A percentile compares a stretch with the other conserved stretches of the same genome.
phyloP scores from a whole-genome alignment of 1,140 invertebrate species.

The Coptotermes formosanus region DNA sequence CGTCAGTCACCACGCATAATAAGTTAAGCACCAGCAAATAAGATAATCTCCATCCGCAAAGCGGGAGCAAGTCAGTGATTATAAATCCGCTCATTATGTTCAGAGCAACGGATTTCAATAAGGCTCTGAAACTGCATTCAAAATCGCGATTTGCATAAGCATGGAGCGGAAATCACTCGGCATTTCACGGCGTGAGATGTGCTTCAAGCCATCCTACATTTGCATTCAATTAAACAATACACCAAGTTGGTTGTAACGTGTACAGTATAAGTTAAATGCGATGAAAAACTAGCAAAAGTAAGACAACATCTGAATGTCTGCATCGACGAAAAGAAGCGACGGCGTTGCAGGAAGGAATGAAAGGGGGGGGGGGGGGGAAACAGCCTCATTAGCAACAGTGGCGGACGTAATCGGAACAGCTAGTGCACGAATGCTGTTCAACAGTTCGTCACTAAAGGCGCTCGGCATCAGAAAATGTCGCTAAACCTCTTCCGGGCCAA shows the following conservation, averaged over 20 bases:
- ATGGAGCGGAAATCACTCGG: neutral
- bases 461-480: too few species aligned
- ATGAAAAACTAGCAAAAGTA: neutral
- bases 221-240: constrained; percentile 17
- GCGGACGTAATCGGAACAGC: too few species aligned
- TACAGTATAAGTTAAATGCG: neutral
- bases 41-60: neutral
- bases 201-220: neutral
- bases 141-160: neutral
- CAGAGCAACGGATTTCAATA: neutral
- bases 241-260: neutral
- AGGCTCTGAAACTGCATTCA: neutral
- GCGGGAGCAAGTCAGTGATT: neutral
- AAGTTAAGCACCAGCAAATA: neutral
- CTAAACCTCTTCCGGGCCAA: too few species aligned
- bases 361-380: neutral
- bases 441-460: too few species aligned
- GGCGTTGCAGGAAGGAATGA: neutral
- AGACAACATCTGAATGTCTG: neutral
- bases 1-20: neutral
- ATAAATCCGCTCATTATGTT: neutral
- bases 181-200: neutral
- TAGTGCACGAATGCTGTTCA: too few species aligned
- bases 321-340: neutral
- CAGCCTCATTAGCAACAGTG: neutral